Conservation (phyloP, 2,888 invertebrate genomes). For the Sinopyrophorus schimmeli region DNA sequence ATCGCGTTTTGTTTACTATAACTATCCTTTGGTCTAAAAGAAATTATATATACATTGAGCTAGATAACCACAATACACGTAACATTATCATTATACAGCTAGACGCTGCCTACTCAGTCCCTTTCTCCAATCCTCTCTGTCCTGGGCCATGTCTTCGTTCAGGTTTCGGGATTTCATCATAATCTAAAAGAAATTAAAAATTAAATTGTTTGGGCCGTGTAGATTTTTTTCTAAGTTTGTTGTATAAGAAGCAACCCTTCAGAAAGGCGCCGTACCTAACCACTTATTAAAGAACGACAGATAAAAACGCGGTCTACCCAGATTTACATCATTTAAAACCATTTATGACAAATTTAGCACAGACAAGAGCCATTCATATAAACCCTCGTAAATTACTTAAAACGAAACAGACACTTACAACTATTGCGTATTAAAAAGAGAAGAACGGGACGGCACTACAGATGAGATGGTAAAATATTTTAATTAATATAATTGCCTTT, state of each 20-base stretch:
- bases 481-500: constrained; percentile 31
- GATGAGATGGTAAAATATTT: constrained; percentile 30
- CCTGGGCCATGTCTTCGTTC: too few species aligned
- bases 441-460: constrained; percentile 22
- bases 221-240: too few species aligned
- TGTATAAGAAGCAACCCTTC: constrained; percentile 22
- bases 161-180: too few species aligned
- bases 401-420: constrained; percentile 15
- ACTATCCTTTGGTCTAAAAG: too few species aligned
- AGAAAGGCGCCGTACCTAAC: constrained; percentile 32
- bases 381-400: constrained; percentile 36
- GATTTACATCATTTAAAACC: constrained; percentile 41
- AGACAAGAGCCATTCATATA: constrained; percentile 44
- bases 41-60: too few species aligned
- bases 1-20: too few species aligned
- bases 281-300: constrained; percentile 29
- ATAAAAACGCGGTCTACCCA: constrained; percentile 29
- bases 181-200: too few species aligned
- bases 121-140: too few species aligned
- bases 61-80: too few species aligned
- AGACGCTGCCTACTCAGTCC: too few species aligned
- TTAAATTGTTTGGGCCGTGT: too few species aligned
- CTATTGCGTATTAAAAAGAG: constrained; percentile 10
- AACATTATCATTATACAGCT: too few species aligned
- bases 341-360: constrained; percentile 47